phyloP scores from a whole-genome alignment of 2,797 vertebrate species.

The Periophthalmus magnuspinnatus region DNA sequence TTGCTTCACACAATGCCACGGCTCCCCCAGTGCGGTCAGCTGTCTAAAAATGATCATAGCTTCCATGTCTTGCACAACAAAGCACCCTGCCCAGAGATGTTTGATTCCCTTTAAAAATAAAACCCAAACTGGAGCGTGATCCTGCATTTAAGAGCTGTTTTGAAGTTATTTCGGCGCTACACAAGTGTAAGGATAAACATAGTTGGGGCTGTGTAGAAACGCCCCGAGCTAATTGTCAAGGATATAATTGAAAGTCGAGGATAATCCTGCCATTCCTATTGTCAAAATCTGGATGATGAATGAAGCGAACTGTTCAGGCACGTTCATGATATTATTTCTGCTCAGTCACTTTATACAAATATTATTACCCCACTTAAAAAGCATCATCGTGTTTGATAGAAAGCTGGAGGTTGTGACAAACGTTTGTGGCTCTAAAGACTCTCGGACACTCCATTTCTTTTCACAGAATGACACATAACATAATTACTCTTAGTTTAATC shows the following conservation, averaged over 20 bases:
- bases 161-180: constrained; percentile 1
- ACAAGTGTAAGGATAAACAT: not conserved
- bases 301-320: constrained; percentile 1
- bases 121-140: constrained; percentile 7
- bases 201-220: constrained; percentile 26
- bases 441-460: constrained; percentile 5
- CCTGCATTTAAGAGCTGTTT: constrained; percentile 27
- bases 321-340: constrained; percentile 12
- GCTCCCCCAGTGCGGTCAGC: constrained; percentile 48
- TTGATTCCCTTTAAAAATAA: constrained; percentile 32
- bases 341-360: not conserved
- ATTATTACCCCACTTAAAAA: not conserved
- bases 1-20: constrained; percentile 62
- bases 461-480: constrained; percentile 7
- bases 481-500: not conserved
- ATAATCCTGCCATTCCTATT: constrained; percentile 4
- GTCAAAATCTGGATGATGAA: constrained; percentile 24
- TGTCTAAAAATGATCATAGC: constrained; percentile 49
- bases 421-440: no score
- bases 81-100: constrained; percentile 52
- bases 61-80: constrained; percentile 46
- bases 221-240: constrained; percentile 16
- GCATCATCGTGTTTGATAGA: not conserved
- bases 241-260: constrained; percentile 9
- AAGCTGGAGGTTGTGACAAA: no score